Conservation (phyloP, 1,140 invertebrate species). For the Dendrolimus kikuchii region DNA sequence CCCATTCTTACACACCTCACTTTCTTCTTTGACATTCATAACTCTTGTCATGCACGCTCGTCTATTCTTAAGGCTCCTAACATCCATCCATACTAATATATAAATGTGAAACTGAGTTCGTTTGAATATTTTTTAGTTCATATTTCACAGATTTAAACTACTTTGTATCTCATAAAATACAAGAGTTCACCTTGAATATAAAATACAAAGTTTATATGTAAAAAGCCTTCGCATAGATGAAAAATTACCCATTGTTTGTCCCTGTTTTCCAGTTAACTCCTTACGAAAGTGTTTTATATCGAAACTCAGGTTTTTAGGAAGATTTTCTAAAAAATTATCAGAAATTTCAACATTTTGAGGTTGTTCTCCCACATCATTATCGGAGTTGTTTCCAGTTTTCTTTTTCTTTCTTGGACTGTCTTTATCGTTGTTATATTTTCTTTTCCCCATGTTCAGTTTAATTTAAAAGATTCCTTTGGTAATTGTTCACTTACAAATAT, state of each 20-base stretch:
- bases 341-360: slow-evolving; percentile 30
- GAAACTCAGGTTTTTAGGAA: slow-evolving; percentile 31
- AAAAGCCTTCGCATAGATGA: background rate
- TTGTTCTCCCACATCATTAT: slow-evolving; percentile 23
- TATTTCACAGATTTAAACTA: too few relatives aligned
- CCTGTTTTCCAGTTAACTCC: slow-evolving; percentile 47
- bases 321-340: slow-evolving; percentile 15
- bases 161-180: too few relatives aligned
- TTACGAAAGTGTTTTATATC: slow-evolving; percentile 69
- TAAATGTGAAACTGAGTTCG: too few relatives aligned
- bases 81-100: too few relatives aligned
- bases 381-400: slow-evolving; percentile 14
- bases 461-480: background rate
- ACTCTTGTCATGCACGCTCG: too few relatives aligned
- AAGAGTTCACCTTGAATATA: too few relatives aligned
- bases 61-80: too few relatives aligned
- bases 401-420: slow-evolving; percentile 30
- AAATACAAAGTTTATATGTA: too few relatives aligned
- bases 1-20: too few relatives aligned
- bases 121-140: too few relatives aligned
- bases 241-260: slow-evolving; percentile 58
- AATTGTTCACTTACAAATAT: too few relatives aligned
- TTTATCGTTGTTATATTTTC: slow-evolving; percentile 43
- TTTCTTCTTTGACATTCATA: too few relatives aligned
- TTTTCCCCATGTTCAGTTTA: slow-evolving; percentile 46